Evolutionary conservation across 30 jellyfish, hydroid and myxozoan genomes (phyloP).

Genomic region (Aurelia sp.): DNA sequence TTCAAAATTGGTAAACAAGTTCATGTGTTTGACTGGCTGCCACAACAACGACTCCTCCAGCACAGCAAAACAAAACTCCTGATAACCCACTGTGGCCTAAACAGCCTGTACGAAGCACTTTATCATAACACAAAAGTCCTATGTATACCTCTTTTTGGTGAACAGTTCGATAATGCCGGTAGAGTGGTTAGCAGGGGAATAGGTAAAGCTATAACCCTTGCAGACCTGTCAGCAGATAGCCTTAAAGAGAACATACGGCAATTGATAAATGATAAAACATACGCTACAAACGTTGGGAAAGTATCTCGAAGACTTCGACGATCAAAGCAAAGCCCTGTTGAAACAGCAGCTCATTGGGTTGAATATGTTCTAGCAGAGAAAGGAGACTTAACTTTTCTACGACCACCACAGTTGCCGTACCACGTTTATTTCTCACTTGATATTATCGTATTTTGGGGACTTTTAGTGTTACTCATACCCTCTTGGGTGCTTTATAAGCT

Average conservation of each 20-base stretch:
- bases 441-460: constrained; percentile 36
- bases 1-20: constrained; percentile 48
- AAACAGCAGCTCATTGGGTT: constrained; percentile 60
- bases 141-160: constrained; percentile 82
- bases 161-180: constrained; percentile 78
- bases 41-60: constrained; percentile 69
- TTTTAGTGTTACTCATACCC: neutral
- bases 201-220: constrained; percentile 58
- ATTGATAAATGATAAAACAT: neutral
- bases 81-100: constrained; percentile 77
- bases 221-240: constrained; percentile 9
- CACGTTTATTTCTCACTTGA: constrained; percentile 24
- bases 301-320: constrained; percentile 54
- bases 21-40: constrained; percentile 73
- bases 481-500: neutral
- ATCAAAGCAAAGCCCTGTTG: constrained; percentile 42
- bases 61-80: constrained; percentile 40
- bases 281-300: constrained; percentile 28
- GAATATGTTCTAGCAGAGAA: constrained; percentile 60
- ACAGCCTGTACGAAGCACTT: constrained; percentile 80
- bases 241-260: constrained; percentile 26
- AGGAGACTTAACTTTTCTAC: constrained; percentile 42
- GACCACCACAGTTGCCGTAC: constrained; percentile 36
- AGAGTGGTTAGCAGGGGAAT: constrained; percentile 56
- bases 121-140: constrained; percentile 60